Conservation (phyloP, 2,113 vertebrate genomes). For the Serinus canaria region DNA sequence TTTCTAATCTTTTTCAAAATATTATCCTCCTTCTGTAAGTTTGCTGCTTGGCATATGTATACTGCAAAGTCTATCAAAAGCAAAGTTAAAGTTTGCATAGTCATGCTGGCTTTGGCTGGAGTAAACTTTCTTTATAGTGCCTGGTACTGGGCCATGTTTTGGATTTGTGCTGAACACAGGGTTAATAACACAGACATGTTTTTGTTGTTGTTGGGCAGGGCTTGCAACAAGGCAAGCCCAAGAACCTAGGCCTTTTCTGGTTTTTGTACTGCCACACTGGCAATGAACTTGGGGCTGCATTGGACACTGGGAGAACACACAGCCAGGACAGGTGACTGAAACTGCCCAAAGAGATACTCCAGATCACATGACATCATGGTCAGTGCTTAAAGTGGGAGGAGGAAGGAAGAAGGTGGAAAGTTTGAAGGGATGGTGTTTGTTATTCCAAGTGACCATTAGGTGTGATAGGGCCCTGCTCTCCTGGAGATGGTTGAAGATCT, state of each 20-base stretch:
- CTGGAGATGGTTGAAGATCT: neutral
- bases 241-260: neutral
- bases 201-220: neutral
- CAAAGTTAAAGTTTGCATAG: neutral
- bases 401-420: neutral
- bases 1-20: neutral
- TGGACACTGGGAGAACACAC: accelerated
- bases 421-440: neutral
- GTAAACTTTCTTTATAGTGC: neutral
- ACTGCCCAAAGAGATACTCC: neutral
- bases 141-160: neutral
- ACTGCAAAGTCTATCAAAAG: neutral
- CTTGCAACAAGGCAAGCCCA: too few relatives aligned
- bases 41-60: neutral
- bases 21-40: neutral
- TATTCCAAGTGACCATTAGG: accelerated
- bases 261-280: neutral
- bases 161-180: neutral
- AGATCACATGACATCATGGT: neutral
- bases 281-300: accelerated
- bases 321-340: neutral
- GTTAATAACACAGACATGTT: neutral
- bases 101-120: neutral
- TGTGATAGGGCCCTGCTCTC: neutral
- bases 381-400: neutral